Percentiles rank a stretch among this genome's conserved stretches.
Conservation (phyloP, 2,888 invertebrate species). For the Lasius fuliginosus region DNA sequence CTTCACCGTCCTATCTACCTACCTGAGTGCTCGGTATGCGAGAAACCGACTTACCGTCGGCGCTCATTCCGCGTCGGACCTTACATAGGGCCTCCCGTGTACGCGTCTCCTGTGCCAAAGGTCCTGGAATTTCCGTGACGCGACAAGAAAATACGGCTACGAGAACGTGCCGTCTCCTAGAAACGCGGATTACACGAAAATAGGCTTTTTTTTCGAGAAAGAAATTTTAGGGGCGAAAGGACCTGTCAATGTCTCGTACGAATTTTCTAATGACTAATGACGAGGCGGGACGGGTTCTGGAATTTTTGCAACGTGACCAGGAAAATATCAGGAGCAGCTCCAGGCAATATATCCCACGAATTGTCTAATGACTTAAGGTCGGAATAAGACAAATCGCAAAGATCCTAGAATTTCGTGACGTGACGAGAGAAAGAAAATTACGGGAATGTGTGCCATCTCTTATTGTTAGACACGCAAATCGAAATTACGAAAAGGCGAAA, state of each 20-base stretch:
- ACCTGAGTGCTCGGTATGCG: constrained; percentile 80
- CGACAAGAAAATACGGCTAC: constrained; percentile 58
- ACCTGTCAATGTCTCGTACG: background rate
- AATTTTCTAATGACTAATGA: constrained; percentile 1
- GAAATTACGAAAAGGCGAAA: background rate
- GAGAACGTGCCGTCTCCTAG: constrained; percentile 37
- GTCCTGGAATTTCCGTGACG: constrained; percentile 74
- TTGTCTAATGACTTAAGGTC: background rate
- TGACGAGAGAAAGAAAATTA: constrained; percentile 56
- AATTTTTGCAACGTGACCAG: constrained; percentile 38
- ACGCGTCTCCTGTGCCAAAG: constrained; percentile 66
- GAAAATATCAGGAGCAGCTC: background rate
- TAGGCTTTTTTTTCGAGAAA: background rate
- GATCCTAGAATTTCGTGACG: constrained; percentile 72
- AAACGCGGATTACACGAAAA: constrained; percentile 5
- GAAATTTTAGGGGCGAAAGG: too few species aligned
- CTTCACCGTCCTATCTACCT: constrained; percentile 48
- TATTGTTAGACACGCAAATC: constrained; percentile 8
- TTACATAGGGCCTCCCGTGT: constrained; percentile 65
- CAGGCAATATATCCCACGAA: background rate
- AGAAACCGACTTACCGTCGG: constrained; percentile 78
- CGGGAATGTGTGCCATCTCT: constrained; percentile 22
- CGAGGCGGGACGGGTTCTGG: background rate
- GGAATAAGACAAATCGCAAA: constrained; percentile 36
- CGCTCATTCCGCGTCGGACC: constrained; percentile 74